phyloP scores from a whole-genome alignment of 37 sponge, comb jelly and placozoan species.

The Theonella swinhoei region DNA sequence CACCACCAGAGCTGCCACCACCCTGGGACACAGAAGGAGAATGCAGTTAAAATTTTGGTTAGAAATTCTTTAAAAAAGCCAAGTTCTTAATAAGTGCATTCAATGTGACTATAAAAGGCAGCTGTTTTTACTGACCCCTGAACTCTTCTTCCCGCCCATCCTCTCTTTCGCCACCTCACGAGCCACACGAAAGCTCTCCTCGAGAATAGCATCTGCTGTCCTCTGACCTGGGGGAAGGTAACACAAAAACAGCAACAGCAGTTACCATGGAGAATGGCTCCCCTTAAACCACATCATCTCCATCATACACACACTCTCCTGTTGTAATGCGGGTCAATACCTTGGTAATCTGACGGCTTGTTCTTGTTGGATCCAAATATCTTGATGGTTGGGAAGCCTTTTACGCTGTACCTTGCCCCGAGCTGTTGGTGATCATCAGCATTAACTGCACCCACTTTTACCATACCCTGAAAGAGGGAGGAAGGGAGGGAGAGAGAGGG shows the following conservation, averaged over 20 bases:
- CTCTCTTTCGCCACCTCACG: conserved; percentile 40
- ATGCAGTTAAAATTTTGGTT: background rate
- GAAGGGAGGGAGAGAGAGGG: background rate
- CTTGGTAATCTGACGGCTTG: conserved; percentile 84
- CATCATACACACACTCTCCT: conserved; percentile 19
- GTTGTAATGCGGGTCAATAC: too few relatives aligned
- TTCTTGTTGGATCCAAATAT: conserved; percentile 95
- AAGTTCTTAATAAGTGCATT: background rate
- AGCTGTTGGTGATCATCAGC: conserved; percentile 79
- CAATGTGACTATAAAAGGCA: background rate
- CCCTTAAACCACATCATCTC: too few relatives aligned
- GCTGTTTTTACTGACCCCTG: background rate
- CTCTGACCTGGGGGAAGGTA: conserved; percentile 56
- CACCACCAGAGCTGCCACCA: conserved; percentile 16
- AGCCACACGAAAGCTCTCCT: conserved; percentile 46
- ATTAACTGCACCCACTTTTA: conserved; percentile 93
- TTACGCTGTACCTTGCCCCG: conserved; percentile 81
- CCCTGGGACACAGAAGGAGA: too few relatives aligned
- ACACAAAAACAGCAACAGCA: background rate
- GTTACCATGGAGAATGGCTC: too few relatives aligned
- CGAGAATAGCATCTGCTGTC: conserved; percentile 70
- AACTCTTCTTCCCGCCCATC: conserved; percentile 52
- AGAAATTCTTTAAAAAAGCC: background rate
- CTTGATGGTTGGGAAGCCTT: conserved; percentile 98
- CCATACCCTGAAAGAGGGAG: conserved; percentile 65